Evolutionary conservation across 2,797 vertebrate species (phyloP).

Genomic region (Gobio occitaniae): DNA sequence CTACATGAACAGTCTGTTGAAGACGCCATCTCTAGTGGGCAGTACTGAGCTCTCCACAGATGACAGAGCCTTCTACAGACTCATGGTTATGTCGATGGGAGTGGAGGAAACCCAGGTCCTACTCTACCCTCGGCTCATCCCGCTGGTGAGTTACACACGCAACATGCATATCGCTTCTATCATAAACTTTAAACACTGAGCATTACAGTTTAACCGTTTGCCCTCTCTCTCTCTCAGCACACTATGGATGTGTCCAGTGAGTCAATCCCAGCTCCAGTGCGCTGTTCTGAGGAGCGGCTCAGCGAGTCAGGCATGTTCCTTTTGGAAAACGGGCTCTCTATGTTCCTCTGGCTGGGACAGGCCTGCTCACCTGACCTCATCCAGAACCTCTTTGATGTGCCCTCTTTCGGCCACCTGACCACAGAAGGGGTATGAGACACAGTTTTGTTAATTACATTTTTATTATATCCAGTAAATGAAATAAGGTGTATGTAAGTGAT

Average conservation of each 20-base stretch:
- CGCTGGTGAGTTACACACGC: constrained; percentile 80
- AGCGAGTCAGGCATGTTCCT: constrained; percentile 88
- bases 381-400: constrained; percentile 90
- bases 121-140: constrained; percentile 91
- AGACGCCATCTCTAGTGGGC: constrained; percentile 84
- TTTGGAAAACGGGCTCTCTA: constrained; percentile 85
- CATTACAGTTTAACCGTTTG: background rate
- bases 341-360: constrained; percentile 94
- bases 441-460: background rate
- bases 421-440: constrained; percentile 79
- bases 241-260: constrained; percentile 80
- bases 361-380: constrained; percentile 86
- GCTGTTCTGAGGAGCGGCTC: constrained; percentile 92
- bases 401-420: constrained; percentile 88
- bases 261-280: constrained; percentile 78
- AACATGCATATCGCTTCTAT: background rate
- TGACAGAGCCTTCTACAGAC: constrained; percentile 85
- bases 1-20: constrained; percentile 94
- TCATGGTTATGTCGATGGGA: constrained; percentile 88
- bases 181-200: background rate
- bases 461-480: background rate
- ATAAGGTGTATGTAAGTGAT: background rate
- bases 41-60: constrained; percentile 87
- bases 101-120: constrained; percentile 91
- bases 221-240: constrained; percentile 76